phyloP scores from a whole-genome alignment of 2,888 invertebrate species.

The Iselma pallidipennis region DNA sequence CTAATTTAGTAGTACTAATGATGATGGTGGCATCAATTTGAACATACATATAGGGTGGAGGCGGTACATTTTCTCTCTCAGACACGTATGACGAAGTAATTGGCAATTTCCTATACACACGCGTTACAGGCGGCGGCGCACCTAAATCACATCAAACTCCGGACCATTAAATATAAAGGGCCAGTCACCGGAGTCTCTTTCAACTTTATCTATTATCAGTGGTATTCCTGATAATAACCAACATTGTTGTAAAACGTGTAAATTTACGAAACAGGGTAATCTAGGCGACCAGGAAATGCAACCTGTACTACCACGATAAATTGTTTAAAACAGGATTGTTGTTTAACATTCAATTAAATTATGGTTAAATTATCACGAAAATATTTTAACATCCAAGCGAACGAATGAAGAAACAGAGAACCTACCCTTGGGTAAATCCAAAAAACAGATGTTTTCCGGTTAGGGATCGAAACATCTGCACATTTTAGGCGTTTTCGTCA shows the following conservation, averaged over 20 bases:
- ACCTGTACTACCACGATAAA: too few species aligned
- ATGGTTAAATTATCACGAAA: too few species aligned
- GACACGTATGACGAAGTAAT: slow-evolving; percentile 40
- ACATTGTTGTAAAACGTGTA: neutral
- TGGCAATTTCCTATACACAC: slow-evolving; percentile 50
- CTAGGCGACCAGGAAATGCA: too few species aligned
- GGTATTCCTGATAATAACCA: neutral
- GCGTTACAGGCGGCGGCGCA: slow-evolving; percentile 30
- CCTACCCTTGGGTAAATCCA: too few species aligned
- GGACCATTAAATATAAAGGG: slow-evolving; percentile 35
- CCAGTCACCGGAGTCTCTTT: slow-evolving; percentile 32
- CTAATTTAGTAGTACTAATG: neutral
- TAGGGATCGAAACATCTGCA: neutral
- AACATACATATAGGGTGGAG: too few species aligned
- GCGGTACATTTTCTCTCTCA: neutral
- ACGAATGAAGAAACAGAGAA: too few species aligned
- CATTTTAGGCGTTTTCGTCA: neutral
- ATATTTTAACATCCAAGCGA: too few species aligned
- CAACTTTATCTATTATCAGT: neutral
- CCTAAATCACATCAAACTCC: slow-evolving; percentile 36
- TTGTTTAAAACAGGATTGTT: too few species aligned
- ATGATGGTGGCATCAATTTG: neutral
- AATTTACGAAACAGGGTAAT: neutral
- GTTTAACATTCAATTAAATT: too few species aligned
- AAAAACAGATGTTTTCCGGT: slow-evolving; percentile 1